Evolutionary conservation across 2,113 vertebrate genomes (phyloP), one percentile per base, ranked within the genome.

Genomic region (Micronisus gabar): DNA sequence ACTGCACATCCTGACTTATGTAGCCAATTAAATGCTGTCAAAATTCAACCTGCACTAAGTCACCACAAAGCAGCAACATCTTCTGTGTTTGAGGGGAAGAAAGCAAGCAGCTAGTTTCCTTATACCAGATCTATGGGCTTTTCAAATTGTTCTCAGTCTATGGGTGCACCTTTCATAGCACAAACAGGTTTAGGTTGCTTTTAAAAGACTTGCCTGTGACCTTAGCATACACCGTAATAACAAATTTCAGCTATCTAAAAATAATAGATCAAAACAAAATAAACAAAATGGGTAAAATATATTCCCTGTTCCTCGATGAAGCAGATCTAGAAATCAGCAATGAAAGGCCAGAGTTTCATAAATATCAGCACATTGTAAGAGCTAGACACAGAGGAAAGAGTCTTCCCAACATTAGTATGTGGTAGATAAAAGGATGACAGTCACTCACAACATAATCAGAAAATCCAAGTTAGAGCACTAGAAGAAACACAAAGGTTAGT

Each of bases 321-420:
- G 99, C 97, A 98, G 99, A 99, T 99, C 99, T 99, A 99, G 99
- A 98, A 98, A 98, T 99, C 99, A 99, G 99, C 99, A 99, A 99
- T 99, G 99, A 99, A 98, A 98, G 96, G 96, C 95, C 97, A 98
- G 95, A 96, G 87, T 94, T 87, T 93, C 84, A 81, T 58, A 96
- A 89, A 61, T 90, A 95, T 98, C 97, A 98, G 98, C 98, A 98
- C 98, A 98, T 94, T 98, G 96, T 98, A 91, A 98, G 98, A 98
- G 98, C 98, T 98, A 98, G 93, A 88, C 86, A 93, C 43, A 88
- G 70, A 90, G 88, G 82, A 97, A 91, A 86, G 72, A 94, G 65
- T 84, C 95, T 95, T 97, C 83, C 93, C 94, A 79, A 40, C 8
- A 26, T 95, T 94, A 97, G 85, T 82, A 70, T 12, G 91, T 9